Conservation (phyloP, 2,113 vertebrate species). For the Fulmarus glacialis region DNA sequence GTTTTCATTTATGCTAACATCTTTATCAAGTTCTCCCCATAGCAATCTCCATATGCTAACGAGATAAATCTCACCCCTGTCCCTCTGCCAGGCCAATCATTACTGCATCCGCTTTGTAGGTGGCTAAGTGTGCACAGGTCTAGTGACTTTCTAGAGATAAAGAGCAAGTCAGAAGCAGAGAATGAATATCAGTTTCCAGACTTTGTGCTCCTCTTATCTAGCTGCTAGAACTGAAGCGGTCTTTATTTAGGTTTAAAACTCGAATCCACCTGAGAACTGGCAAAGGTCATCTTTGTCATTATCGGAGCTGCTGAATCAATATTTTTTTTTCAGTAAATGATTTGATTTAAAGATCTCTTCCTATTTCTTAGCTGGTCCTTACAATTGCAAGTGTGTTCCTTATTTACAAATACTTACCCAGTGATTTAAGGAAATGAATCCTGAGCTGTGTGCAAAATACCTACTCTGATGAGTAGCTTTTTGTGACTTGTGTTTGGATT, state of each 20-base stretch:
- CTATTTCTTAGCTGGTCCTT: not conserved
- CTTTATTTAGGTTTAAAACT: not conserved
- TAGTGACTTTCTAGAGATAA: not conserved
- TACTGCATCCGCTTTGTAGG: not conserved
- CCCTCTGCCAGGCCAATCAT: not conserved
- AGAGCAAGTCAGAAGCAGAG: not conserved
- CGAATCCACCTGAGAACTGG: not conserved
- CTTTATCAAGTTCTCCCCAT: not conserved
- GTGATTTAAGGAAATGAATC: not conserved
- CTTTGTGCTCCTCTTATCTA: not conserved
- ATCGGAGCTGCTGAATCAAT: not conserved
- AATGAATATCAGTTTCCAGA: not conserved
- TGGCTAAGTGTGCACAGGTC: not conserved
- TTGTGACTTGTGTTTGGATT: not conserved
- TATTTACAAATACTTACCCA: not conserved
- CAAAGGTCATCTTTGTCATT: not conserved
- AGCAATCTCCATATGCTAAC: rapidly evolving
- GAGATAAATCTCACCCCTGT: not conserved
- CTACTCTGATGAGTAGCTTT: not conserved
- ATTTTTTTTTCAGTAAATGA: not conserved
- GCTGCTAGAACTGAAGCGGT: not conserved
- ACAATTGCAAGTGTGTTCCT: not conserved
- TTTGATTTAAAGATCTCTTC: not conserved
- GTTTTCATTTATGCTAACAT: not conserved
- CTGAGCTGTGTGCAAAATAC: not conserved